Evolutionary conservation across 2,113 vertebrate genomes (phyloP), one percentile per base, ranked within the genome.

Genomic region (Peucedramus taeniatus): DNA sequence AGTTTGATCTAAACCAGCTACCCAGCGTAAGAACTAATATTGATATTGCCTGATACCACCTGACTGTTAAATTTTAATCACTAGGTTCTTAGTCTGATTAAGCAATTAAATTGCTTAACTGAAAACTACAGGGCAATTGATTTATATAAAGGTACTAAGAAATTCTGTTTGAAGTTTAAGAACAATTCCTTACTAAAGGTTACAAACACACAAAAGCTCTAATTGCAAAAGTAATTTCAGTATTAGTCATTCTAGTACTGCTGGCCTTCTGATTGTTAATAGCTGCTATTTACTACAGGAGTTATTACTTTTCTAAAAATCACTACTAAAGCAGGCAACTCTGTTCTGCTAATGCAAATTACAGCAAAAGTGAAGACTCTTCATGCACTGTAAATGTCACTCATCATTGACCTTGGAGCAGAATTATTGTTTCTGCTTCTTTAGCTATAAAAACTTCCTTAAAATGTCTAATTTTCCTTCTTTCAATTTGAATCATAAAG

Each of bases 71-170:
- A 90, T 95, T 97, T 96, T 82, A 97, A 94, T 86, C 72, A 87
- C 59, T 85, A 83, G 26, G 54, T 90, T 89, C 86, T 86, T 95
- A 96, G 75, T 91, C 81, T 86, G 53, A 88, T 93, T 95, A 96
- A 82, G 75, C 92, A 96, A 96, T 94, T 96, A 96, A 92, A 95
- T 95, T 85, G 78, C 86, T 90, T 96, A 96, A 95, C 61, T 90
- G 78, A 93, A 93, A 83, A 90, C 79, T 56, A 89, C 59, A 93
- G 90, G 75, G 51, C 94, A 93, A 93, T 60, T 97, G 90, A 92
- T 83, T 96, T 71, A 82, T 70, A 83, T 26, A 59, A 94, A 92
- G 14, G 33, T 33, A 51, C 21, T 84, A 88, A 87, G 76, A 91
- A 97, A 97, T 96, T 96, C 74, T 87, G 33, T 92, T 90, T 95